These are phyloP conservation scores for Caradrina clavipalpis DNA, from an alignment of 2,888 invertebrate species.

Conservation along the genomic window DNA sequence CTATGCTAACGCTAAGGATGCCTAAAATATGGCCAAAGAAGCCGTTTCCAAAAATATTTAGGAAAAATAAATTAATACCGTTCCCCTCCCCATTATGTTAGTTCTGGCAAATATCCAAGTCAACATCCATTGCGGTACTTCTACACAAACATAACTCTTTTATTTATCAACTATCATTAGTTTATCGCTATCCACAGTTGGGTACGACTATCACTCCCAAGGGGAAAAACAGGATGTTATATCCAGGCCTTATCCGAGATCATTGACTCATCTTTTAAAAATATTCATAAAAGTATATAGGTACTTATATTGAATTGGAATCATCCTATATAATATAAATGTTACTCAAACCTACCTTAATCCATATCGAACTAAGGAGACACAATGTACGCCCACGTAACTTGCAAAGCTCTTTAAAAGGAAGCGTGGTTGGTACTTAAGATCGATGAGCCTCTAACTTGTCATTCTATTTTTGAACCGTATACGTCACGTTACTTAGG, in stretches of 20 bases:
- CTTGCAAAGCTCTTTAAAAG: constrained; percentile 45
- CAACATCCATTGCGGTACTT: constrained; percentile 37
- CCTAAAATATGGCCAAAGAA: constrained; percentile 13
- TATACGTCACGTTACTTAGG: constrained; percentile 42
- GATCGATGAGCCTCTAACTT: constrained; percentile 53
- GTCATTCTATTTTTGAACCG: constrained; percentile 55
- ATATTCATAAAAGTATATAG: too few species aligned
- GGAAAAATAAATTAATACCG: constrained; percentile 20
- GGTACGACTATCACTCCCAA: neutral
- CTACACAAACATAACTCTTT: constrained; percentile 23
- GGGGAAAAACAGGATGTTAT: neutral
- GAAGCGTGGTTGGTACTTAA: constrained; percentile 24
- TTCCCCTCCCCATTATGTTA: constrained; percentile 28
- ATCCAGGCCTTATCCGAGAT: neutral
- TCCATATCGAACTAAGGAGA: constrained; percentile 30
- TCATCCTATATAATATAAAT: constrained; percentile 15
- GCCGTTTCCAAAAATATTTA: constrained; percentile 8
- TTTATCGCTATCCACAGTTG: neutral
- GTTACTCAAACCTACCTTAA: constrained; percentile 20
- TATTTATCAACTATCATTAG: constrained; percentile 28
- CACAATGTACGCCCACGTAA: constrained; percentile 36
- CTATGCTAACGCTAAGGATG: neutral
- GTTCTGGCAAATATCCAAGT: constrained; percentile 47
- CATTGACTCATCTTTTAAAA: neutral
- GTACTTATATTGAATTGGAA: neutral